Evolutionary conservation across 2,797 vertebrate species (phyloP), one percentile per base, ranked within the genome.

Genomic region (Sebastes glaucus): DNA sequence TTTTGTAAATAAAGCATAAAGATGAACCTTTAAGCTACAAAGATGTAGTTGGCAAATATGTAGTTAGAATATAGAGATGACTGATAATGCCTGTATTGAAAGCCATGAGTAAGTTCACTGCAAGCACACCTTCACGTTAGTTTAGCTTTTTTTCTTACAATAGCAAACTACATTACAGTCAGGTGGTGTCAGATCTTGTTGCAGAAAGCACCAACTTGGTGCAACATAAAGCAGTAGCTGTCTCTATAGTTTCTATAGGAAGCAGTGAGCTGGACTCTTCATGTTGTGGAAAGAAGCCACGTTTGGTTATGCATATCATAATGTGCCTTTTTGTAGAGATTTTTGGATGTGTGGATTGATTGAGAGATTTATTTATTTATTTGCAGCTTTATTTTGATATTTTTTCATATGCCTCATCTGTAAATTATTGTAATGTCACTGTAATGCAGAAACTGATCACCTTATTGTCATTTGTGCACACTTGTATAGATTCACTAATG

Each of bases 301-400:
- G 3, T 82, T 83, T 73, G 64, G 62, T 92, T 86, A 88, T 87
- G 79, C 90, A 86, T 87, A 82, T 94, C 88, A 93, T 92, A 74
- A 90, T 38, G 94, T 95, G 94, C 94, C 94, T 94, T 94, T 94
- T 90, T 87, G 64, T 77, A 83, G 22, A 83, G 23, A 32, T 67
- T 70, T 56, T 79, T 56, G 25, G 11, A 76, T 20, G 14, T 1
- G 16, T 69, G 30, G 10, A 38, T 77, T 22, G 11, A 72, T 33
- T 52, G 27, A 84, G 14, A 77, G 62, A 78, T 77, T 52, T 56
- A 81, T 77, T 52, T 66, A 81, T 77, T 52, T 77, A 62, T 18
- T 46, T 46, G 16, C 69, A 68, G 74, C 68, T 82, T 88, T 85
- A 75, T 86, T 67, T 83, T 63, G 63, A 25, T 82, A 69, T 78